Conservation (phyloP, 2,888 invertebrate genomes). For the Lagria hirta region DNA sequence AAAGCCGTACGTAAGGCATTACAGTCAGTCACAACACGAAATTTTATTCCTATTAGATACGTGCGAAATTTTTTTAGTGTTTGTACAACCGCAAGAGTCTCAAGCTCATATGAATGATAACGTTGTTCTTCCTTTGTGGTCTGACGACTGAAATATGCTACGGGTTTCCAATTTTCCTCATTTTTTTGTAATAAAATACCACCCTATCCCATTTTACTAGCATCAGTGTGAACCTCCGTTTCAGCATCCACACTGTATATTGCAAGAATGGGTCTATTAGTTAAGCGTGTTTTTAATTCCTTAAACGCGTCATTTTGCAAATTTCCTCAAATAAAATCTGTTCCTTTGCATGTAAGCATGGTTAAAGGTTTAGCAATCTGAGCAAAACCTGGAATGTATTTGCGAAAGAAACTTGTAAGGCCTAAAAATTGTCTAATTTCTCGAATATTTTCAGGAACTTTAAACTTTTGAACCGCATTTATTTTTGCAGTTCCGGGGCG, state of each 20-base stretch:
- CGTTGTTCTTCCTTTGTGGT: not conserved
- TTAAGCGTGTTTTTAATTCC: not conserved
- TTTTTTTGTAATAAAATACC: conserved; percentile 1
- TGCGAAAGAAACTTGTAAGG: not conserved
- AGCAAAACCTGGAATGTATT: not conserved
- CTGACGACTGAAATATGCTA: not conserved
- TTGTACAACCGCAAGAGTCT: conserved; percentile 1
- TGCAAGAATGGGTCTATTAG: not conserved
- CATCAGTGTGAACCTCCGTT: conserved; percentile 2
- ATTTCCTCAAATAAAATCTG: not conserved
- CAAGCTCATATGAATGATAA: not conserved
- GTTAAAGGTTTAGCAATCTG: not conserved
- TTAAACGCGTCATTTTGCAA: not conserved
- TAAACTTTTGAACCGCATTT: conserved; percentile 2
- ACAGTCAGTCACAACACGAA: not conserved
- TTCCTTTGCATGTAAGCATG: not conserved
- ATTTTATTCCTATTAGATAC: conserved; percentile 1
- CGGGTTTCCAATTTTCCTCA: not conserved
- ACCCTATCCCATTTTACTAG: not conserved
- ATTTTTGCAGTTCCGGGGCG: conserved; percentile 3
- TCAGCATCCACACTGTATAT: not conserved
- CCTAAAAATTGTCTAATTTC: conserved; percentile 1
- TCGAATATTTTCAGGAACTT: not conserved
- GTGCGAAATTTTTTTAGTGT: not conserved
- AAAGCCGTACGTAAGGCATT: not conserved